phyloP scores from a whole-genome alignment of 2,797 vertebrate species.

The Staurois parvus region DNA sequence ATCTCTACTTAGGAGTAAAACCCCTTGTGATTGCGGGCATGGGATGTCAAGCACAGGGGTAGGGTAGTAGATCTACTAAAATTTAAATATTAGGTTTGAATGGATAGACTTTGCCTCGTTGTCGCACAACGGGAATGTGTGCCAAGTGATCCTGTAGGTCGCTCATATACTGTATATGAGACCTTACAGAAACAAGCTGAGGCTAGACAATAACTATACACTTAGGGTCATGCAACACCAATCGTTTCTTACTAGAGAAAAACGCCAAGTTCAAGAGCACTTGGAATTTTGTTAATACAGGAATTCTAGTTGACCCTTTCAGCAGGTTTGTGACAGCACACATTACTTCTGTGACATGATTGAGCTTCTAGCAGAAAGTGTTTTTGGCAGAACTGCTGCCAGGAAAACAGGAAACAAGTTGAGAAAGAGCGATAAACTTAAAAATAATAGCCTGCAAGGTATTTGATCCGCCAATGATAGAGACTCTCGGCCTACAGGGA shows the following conservation, averaged over 20 bases:
- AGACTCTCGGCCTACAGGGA: constrained; percentile 51
- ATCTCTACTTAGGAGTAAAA: no score
- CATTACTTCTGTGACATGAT: constrained; percentile 12
- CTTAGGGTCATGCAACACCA: not conserved
- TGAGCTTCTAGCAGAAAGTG: constrained; percentile 20
- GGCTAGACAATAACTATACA: no score
- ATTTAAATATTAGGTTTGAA: no score
- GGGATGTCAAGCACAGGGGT: no score
- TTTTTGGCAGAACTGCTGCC: constrained; percentile 41
- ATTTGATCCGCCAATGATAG: constrained; percentile 48
- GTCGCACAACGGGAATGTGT: no score
- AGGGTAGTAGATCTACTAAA: no score
- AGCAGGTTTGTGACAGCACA: not conserved
- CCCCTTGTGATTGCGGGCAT: no score
- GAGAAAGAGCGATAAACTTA: constrained; percentile 49
- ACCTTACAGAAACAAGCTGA: no score
- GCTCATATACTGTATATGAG: no score
- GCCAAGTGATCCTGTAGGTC: no score
- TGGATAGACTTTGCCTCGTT: no score
- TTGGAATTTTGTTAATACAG: not conserved
- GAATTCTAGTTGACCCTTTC: not conserved
- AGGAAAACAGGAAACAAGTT: constrained; percentile 51
- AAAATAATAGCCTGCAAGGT: constrained; percentile 40
- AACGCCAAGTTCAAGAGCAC: constrained; percentile 1
- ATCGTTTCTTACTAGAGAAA: not conserved